Conservation (phyloP, 2,113 vertebrate species). For the Telmatochromis brichardi region DNA sequence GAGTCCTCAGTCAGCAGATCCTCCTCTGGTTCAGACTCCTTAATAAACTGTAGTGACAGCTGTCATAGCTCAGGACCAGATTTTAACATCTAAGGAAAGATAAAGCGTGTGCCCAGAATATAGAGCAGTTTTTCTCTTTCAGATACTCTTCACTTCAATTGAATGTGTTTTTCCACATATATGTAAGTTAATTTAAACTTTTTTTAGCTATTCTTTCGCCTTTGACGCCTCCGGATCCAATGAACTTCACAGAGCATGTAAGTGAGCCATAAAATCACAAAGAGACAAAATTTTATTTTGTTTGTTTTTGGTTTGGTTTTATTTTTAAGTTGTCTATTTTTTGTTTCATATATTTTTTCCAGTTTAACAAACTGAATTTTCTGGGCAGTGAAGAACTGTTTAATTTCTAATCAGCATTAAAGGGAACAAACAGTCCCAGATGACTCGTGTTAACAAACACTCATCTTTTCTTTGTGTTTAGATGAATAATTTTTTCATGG, state of each 20-base stretch:
- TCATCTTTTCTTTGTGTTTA: constrained; percentile 14
- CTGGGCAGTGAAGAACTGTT: background rate
- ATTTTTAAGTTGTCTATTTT: background rate
- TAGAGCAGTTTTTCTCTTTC: background rate
- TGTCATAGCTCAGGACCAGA: background rate
- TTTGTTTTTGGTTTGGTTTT: background rate
- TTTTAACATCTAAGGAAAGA: background rate
- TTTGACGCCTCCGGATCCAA: background rate
- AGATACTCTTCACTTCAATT: background rate
- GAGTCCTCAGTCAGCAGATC: background rate
- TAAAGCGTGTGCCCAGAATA: background rate
- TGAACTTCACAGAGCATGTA: constrained; percentile 64
- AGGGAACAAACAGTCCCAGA: background rate
- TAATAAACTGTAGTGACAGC: background rate
- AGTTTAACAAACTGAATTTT: background rate
- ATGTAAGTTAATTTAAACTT: background rate
- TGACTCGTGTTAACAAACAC: background rate
- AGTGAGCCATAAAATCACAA: background rate
- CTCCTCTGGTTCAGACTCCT: background rate
- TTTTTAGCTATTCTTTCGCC: background rate
- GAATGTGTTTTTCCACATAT: background rate
- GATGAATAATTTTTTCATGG: constrained; percentile 74
- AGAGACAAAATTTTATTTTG: background rate
- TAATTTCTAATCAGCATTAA: background rate
- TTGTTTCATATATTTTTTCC: background rate